Percentiles rank a stretch among this genome's conserved stretches.
Conservation (phyloP, 2,888 invertebrate species). For the Linnaemya tessellans region DNA sequence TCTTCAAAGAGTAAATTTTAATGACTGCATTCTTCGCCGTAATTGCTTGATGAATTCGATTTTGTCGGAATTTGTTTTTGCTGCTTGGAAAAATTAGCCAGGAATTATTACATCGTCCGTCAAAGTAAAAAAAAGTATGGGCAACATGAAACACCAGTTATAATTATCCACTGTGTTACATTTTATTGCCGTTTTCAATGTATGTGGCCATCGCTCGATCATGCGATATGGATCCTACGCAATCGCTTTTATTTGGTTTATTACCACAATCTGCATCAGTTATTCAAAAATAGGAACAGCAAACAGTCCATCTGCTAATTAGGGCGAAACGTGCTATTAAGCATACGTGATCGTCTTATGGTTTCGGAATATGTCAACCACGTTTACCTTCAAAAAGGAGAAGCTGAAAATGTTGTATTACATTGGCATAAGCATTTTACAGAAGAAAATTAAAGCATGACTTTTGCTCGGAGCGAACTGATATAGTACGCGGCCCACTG, state of each 20-base stretch:
- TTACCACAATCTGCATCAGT: neutral
- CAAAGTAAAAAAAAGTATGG: constrained; percentile 53
- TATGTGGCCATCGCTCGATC: constrained; percentile 73
- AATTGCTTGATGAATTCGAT: constrained; percentile 33
- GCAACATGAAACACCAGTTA: constrained; percentile 52
- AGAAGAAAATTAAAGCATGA: constrained; percentile 78
- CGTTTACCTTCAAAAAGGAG: constrained; percentile 19
- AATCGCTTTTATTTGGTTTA: constrained; percentile 51
- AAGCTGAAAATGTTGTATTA: constrained; percentile 60
- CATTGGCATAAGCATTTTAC: constrained; percentile 76
- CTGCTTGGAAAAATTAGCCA: constrained; percentile 63
- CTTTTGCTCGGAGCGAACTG: no score
- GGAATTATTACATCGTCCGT: constrained; percentile 67
- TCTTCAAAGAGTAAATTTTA: no score
- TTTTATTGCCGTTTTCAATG: constrained; percentile 66
- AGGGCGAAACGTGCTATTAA: constrained; percentile 46
- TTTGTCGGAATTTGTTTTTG: neutral
- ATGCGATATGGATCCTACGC: constrained; percentile 67
- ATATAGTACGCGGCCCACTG: no score
- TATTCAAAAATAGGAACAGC: neutral
- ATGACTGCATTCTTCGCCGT: neutral
- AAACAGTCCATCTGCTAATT: constrained; percentile 5
- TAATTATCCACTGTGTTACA: constrained; percentile 29
- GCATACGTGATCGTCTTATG: constrained; percentile 67
- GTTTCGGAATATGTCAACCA: constrained; percentile 75